Evolutionary conservation across 1,140 invertebrate genomes (phyloP), one percentile per base, ranked within the genome.

Genomic region (Theocolax elegans): DNA sequence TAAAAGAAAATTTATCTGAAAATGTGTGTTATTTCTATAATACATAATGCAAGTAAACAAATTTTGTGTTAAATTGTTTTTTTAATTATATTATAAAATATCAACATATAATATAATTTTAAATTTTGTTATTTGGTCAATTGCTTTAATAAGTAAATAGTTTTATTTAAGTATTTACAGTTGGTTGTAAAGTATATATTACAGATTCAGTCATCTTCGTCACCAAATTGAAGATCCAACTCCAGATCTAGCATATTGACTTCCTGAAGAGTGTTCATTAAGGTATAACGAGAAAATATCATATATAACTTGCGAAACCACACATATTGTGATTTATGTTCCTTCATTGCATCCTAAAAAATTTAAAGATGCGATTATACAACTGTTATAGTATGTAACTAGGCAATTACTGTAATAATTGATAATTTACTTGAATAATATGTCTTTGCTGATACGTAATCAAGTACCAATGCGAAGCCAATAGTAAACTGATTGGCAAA

Each of bases 261-360:
- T 80, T 91, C 88, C 73, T 91, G 88, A 56, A 95, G 86, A 2
- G 94, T 95, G 80, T 98, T 98, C 10, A 97, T 92, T 38, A 95
- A 88, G 81, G 95, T 92, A 80, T 97, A 98, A 29, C 95, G 89
- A 31, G 95, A 97, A 86, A 97, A 96, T 51, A 92, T 82, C 75
- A 98, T 90, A 80, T 97, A 98, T 7, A 98, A 86, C 78, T 91
- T 90, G 71, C 97, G 89, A 82, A 95, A 98, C 97, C 97, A 99
- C 13, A 95, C 89, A 82, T 95, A 91, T 83, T 99, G 97, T 15
- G 94, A 95, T 75, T 89, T 84, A 82, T 99, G 96, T 71, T 89
- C 87, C 66, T 86, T 87, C 95, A 98, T 97, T 2, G 96, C 95
- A 74, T 87, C 84, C 83, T 92, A 85, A 46, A 81, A n/a, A 68